A percentile compares a stretch with the other conserved stretches of the same genome.
Conservation (phyloP, 2,797 vertebrate species). For the Falco concolor region DNA sequence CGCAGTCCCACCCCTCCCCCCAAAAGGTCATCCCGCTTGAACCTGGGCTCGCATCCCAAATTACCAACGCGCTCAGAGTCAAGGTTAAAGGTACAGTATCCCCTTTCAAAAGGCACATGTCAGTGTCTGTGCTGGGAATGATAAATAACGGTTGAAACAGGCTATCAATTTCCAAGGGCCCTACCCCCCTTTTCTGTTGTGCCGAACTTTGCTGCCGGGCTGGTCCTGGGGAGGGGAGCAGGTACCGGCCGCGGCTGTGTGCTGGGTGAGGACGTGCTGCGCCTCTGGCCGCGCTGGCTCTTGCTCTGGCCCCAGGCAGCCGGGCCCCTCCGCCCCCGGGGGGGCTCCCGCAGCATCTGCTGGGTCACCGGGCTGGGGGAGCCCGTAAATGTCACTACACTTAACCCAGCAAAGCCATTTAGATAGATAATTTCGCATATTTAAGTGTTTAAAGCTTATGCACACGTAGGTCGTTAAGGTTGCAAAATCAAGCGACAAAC, state of each 20-base stretch:
- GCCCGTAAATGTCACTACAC: not conserved
- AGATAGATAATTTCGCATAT: rapidly evolving
- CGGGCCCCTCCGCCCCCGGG: rapidly evolving
- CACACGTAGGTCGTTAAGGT: rapidly evolving
- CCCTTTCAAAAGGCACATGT: constrained; percentile 75
- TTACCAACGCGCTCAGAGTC: constrained; percentile 69
- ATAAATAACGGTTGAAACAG: constrained; percentile 67
- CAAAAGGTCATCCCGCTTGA: constrained; percentile 69
- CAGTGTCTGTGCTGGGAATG: constrained; percentile 68
- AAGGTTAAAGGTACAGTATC: constrained; percentile 79
- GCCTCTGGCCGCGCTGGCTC: rapidly evolving
- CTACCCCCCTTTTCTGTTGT: not conserved
- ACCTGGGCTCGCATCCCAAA: constrained; percentile 70
- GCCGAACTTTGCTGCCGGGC: not conserved
- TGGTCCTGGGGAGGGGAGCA: not conserved
- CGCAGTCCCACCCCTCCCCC: constrained; percentile 67
- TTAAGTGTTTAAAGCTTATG: not conserved
- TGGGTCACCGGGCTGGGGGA: not conserved
- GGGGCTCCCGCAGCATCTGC: not conserved
- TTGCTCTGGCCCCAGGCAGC: not conserved
- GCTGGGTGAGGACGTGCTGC: rapidly evolving
- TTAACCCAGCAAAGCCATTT: not conserved
- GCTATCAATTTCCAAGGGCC: constrained; percentile 57
- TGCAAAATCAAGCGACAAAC: not conserved
- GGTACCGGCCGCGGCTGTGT: rapidly evolving